Base-by-base conservation (phyloP, 2,797 vertebrate genomes). In the Gephyroberyx darwinii region DNA sequence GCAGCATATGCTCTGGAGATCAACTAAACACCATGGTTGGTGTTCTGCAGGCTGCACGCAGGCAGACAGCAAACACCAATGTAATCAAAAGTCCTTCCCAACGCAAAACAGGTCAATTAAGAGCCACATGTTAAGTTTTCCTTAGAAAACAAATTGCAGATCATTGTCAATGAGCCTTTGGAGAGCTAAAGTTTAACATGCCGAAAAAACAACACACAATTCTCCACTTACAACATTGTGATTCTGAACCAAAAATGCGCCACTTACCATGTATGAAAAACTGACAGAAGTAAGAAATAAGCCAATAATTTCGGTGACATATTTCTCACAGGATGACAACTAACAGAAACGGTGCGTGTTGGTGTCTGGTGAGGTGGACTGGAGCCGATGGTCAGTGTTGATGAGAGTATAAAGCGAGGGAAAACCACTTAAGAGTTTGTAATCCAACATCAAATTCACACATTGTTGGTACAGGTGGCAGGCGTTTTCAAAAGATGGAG, bases 251-350 rank as follows among this genome's bases (percentile, higher is more conserved):
- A 43, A 35, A 62, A n/a, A 54, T 55, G 45, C 57, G 41, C 7
- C 85, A 95, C 97, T 96, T 90, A 99, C 97, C 96, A 91, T 45
- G 93, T 93, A 65, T 92, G 90, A 57, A 97, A 94, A 67, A 93
- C 93, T 0, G 94, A 95, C 75, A 97, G 91, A 53, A 98, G 93
- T 77, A 94, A 90, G 78, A 96, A 84, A 75, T 87, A 84, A 58
- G 90, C 81, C 86, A 96, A 80, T 39, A 94, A 91, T 90, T 82
- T 95, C 81, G 92, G 79, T 74, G 94, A 90, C 96, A 97, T 98
- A 89, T 86, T 94, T 92, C 78, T 59, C 62, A 26, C 77, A 68
- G 82, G 77, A 62, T 67, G 82, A 77, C 74, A 84, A 82, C 90
- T 86, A 84, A 74, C 86, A 69, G 83, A 72, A 80, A 83, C 62